Evolutionary conservation across 2,113 vertebrate species (phyloP).

Genomic region (Ophiodon elongatus): DNA sequence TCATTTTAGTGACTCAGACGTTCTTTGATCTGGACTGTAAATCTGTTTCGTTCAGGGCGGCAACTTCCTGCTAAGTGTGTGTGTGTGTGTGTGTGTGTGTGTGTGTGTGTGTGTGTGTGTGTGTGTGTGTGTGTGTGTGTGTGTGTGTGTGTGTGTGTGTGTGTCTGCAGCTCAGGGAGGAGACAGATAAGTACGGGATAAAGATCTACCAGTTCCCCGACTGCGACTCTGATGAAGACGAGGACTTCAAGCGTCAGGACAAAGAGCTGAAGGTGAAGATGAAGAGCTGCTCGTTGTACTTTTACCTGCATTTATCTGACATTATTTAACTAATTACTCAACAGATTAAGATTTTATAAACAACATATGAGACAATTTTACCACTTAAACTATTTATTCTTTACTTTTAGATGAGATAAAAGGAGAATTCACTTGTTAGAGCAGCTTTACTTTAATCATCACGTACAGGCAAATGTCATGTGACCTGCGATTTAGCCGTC

Average conservation of each 20-base stretch:
- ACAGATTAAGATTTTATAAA: too few species aligned
- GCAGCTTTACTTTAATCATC: too few species aligned
- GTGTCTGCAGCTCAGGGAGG: conserved; percentile 75
- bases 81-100: not conserved
- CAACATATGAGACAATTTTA: too few species aligned
- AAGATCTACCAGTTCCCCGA: conserved; percentile 83
- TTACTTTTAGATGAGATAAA: too few species aligned
- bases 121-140: not conserved
- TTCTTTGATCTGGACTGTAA: not conserved
- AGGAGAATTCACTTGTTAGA: too few species aligned
- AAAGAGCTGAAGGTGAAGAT: conserved; percentile 81
- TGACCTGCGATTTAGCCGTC: too few species aligned
- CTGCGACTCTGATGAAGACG: conserved; percentile 82
- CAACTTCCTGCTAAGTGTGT: conserved; percentile 22
- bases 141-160: not conserved
- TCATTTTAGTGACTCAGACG: conserved; percentile 11
- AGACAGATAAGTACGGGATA: conserved; percentile 78
- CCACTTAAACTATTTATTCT: too few species aligned
- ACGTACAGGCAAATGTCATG: too few species aligned
- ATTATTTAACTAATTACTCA: too few species aligned
- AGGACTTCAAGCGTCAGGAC: conserved; percentile 79
- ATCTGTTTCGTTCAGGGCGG: conserved; percentile 6
- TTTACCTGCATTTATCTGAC: too few species aligned
- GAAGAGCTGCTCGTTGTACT: too few species aligned
- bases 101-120: not conserved